Percentiles rank a stretch among this genome's conserved stretches.
Conservation (phyloP, 2,888 invertebrate species). For the Schizotus pectinicornis region DNA sequence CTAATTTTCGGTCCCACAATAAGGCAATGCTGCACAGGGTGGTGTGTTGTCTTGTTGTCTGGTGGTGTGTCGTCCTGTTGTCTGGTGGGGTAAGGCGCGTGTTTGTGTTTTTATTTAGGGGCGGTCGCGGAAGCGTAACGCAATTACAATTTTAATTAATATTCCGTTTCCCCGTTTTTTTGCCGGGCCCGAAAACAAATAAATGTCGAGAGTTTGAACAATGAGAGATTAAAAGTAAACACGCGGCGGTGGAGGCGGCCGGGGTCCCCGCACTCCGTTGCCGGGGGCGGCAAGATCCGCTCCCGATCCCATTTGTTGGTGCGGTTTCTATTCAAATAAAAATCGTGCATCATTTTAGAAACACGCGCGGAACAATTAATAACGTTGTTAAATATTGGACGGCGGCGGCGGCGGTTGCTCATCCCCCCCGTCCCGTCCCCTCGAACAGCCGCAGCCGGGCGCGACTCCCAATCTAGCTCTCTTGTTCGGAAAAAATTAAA, state of each 20-base stretch:
- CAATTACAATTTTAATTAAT: constrained; percentile 47
- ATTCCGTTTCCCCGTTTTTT: constrained; percentile 36
- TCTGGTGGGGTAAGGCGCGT: neutral
- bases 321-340: constrained; percentile 50
- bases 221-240: constrained; percentile 53
- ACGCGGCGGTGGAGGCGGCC: constrained; percentile 26
- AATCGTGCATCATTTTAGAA: constrained; percentile 51
- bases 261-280: neutral
- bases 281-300: constrained; percentile 3
- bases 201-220: constrained; percentile 53
- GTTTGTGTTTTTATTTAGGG: constrained; percentile 3
- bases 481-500: constrained; percentile 53
- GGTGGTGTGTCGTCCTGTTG: too few relatives aligned
- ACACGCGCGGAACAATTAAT: constrained; percentile 51
- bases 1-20: too few relatives aligned
- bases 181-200: constrained; percentile 43
- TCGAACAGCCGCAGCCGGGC: too few relatives aligned
- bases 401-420: constrained; percentile 26
- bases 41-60: too few relatives aligned
- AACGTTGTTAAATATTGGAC: constrained; percentile 53
- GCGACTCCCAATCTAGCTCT: constrained; percentile 44
- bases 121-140: constrained; percentile 18
- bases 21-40: too few relatives aligned
- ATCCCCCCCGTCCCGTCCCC: constrained; percentile 3
- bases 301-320: constrained; percentile 33